phyloP scores from a whole-genome alignment of 2,888 invertebrate genomes.

The Lepidonotus clava region DNA sequence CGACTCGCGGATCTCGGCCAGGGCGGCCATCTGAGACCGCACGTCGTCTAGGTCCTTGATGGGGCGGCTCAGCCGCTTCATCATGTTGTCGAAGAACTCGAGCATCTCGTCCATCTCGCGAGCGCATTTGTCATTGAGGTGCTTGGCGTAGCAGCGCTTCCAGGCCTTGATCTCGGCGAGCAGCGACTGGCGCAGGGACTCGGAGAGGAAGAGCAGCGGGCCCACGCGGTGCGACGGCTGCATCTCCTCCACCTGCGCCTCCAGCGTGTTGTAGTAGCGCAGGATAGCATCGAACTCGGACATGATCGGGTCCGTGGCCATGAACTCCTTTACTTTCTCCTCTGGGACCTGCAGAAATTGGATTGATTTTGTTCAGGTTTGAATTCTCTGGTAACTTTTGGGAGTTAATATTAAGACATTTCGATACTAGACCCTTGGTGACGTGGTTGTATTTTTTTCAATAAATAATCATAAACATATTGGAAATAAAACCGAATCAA shows the following conservation, averaged over 20 bases:
- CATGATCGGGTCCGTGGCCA: conserved; percentile 80
- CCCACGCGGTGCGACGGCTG: conserved; percentile 77
- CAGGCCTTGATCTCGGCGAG: conserved; percentile 84
- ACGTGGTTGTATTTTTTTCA: no score
- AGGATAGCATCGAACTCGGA: conserved; percentile 81
- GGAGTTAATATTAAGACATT: no score
- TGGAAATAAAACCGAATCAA: no score
- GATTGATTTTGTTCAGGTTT: no score
- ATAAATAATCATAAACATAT: no score
- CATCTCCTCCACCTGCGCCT: conserved; percentile 79
- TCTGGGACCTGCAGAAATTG: conserved; percentile 76
- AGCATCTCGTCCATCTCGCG: conserved; percentile 83
- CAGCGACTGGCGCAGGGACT: conserved; percentile 89
- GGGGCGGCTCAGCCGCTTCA: conserved; percentile 92
- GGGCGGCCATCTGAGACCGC: conserved; percentile 93
- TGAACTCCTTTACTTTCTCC: conserved; percentile 80
- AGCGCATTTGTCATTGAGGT: conserved; percentile 80
- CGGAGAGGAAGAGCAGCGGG: conserved; percentile 79
- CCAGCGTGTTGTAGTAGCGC: conserved; percentile 80
- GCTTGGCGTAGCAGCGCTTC: conserved; percentile 80
- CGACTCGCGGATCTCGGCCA: conserved; percentile 93
- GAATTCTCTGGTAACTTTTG: no score
- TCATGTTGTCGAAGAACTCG: conserved; percentile 95
- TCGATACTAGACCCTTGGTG: no score
- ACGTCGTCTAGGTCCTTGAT: conserved; percentile 94